These are phyloP conservation scores for Sus cebifrons DNA, from an alignment of 2,797 vertebrate genomes.

Conservation along the genomic window DNA sequence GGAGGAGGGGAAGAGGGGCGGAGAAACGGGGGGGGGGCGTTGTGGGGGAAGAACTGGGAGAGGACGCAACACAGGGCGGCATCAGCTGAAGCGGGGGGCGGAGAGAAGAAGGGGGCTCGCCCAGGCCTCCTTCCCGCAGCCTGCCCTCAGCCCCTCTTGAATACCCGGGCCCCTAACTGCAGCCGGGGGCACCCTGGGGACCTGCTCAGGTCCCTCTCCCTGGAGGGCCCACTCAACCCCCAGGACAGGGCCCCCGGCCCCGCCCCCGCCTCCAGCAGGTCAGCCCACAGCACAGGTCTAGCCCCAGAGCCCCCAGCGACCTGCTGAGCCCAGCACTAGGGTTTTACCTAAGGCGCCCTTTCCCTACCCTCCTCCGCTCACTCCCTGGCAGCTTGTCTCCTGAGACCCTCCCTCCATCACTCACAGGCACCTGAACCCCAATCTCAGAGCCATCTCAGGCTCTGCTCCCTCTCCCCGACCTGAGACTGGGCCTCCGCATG, in stretches of 20 bases:
- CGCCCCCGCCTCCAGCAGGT: background rate
- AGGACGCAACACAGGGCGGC: background rate
- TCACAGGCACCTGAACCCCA: background rate
- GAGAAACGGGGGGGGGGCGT: background rate
- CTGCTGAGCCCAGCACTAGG: background rate
- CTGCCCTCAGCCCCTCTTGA: too few relatives aligned
- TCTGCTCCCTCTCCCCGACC: background rate
- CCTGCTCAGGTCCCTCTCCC: background rate
- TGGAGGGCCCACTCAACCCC: background rate
- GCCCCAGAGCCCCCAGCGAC: background rate
- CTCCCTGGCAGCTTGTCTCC: background rate
- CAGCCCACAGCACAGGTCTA: fast-evolving
- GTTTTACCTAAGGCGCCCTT: background rate
- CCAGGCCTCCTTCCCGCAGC: too few relatives aligned
- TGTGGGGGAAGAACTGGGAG: background rate
- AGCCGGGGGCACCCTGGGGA: background rate
- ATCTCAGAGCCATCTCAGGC: background rate
- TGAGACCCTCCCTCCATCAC: background rate
- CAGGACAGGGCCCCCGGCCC: background rate
- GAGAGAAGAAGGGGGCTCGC: background rate
- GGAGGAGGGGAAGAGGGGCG: background rate
- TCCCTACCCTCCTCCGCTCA: background rate
- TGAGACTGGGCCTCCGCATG: background rate
- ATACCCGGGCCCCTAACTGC: background rate
- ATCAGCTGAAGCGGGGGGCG: background rate